These are phyloP conservation scores for Folsomia candida DNA, from an alignment of 2,888 invertebrate genomes.

Conservation along the genomic window DNA sequence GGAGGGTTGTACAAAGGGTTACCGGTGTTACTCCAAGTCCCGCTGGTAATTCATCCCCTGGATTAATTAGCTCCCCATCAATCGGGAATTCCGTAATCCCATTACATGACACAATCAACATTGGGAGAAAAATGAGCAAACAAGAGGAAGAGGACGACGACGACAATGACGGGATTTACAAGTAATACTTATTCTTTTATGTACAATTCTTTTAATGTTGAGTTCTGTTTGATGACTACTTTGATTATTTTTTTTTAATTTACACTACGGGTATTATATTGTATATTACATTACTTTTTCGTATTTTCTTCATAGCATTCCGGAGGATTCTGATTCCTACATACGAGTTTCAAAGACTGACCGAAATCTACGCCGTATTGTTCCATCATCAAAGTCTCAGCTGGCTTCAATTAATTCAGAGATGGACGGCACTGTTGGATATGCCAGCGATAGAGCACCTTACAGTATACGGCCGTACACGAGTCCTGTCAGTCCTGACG, in stretches of 20 bases:
- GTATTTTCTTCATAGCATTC: not conserved
- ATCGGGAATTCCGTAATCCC: not conserved
- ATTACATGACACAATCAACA: slow-evolving; percentile 3
- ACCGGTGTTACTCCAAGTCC: not conserved
- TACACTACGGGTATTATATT: not conserved
- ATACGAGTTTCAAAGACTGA: not conserved
- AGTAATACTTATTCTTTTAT: not conserved
- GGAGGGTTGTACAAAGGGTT: slow-evolving; percentile 77
- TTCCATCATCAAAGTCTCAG: not conserved
- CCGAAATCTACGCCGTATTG: not conserved
- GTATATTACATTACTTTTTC: slow-evolving; percentile 5
- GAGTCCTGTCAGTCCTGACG: slow-evolving; percentile 36
- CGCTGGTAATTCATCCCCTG: slow-evolving; percentile 9
- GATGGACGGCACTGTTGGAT: slow-evolving; percentile 8
- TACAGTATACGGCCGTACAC: slow-evolving; percentile 21
- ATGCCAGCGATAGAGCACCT: slow-evolving; percentile 25
- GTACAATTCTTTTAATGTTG: not conserved
- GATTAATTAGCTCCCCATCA: slow-evolving; percentile 6
- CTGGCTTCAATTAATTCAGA: not conserved
- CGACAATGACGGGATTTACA: not conserved
- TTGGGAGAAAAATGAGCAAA: not conserved
- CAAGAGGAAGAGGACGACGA: slow-evolving; percentile 34
- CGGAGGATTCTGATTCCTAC: not conserved
- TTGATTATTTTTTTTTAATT: not conserved
- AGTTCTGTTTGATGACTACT: not conserved